Conservation (phyloP, 2,888 invertebrate species). For the Herminia tarsipennalis region DNA sequence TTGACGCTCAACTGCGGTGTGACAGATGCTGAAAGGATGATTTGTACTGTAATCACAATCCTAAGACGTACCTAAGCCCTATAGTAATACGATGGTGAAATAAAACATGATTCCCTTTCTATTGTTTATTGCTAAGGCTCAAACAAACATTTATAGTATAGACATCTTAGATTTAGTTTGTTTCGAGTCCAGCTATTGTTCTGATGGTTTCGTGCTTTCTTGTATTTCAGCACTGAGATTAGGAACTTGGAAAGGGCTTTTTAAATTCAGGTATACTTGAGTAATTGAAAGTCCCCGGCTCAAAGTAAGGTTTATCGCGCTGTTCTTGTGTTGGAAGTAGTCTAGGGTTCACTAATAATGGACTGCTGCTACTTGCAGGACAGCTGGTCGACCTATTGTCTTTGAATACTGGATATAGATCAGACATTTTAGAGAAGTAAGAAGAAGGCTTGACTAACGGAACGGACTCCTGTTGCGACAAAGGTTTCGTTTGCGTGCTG, state of each 20-base stretch:
- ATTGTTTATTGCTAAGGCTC: constrained; percentile 43
- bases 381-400: constrained; percentile 12
- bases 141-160: too few species aligned
- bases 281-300: constrained; percentile 45
- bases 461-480: not conserved
- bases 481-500: too few species aligned
- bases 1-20: constrained; percentile 53
- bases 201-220: too few species aligned
- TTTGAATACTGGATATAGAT: constrained; percentile 4
- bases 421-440: too few species aligned
- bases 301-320: constrained; percentile 46
- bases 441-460: constrained; percentile 1
- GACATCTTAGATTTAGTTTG: not conserved
- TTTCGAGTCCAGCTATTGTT: constrained; percentile 7
- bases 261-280: constrained; percentile 42
- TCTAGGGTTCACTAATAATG: constrained; percentile 43
- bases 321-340: constrained; percentile 42
- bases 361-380: constrained; percentile 16
- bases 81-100: constrained; percentile 28
- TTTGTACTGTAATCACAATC: constrained; percentile 55
- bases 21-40: constrained; percentile 71
- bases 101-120: constrained; percentile 28
- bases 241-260: not conserved
- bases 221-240: too few species aligned
- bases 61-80: too few species aligned